Conservation (phyloP, 2,888 invertebrate genomes). For the Coenonympha arcania region DNA sequence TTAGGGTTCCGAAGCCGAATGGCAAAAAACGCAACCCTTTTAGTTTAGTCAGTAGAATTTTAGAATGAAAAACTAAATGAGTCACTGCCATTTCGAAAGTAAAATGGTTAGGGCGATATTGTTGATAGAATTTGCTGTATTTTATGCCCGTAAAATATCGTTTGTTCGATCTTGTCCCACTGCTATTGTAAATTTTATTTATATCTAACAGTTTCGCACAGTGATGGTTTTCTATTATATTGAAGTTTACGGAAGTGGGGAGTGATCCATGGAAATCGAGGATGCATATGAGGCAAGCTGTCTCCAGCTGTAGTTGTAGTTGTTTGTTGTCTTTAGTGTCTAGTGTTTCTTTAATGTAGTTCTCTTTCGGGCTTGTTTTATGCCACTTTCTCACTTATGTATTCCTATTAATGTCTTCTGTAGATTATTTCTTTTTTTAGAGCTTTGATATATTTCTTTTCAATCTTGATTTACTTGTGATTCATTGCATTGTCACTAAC, state of each 20-base stretch:
- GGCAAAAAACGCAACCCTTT: too few species aligned
- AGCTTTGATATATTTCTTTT: not conserved
- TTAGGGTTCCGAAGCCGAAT: too few species aligned
- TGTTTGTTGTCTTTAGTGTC: conserved; percentile 17
- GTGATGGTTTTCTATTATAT: conserved; percentile 45
- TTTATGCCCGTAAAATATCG: too few species aligned
- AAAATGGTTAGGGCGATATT: too few species aligned
- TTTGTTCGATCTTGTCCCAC: too few species aligned
- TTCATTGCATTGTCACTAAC: not conserved
- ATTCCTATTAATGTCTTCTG: not conserved
- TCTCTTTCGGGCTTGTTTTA: conserved; percentile 2
- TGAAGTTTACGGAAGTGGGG: conserved; percentile 41
- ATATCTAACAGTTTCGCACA: conserved; percentile 58
- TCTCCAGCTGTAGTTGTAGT: conserved; percentile 34
- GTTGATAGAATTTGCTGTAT: too few species aligned
- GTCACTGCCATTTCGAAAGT: too few species aligned
- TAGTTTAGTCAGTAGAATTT: too few species aligned
- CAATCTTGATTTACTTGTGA: not conserved
- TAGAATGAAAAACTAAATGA: too few species aligned
- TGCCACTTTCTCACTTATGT: not conserved
- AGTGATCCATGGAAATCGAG: conserved; percentile 49
- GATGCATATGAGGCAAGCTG: conserved; percentile 74
- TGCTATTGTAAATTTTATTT: conserved; percentile 40
- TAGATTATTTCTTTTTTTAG: not conserved
- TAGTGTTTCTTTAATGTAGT: conserved; percentile 9